phyloP scores from a whole-genome alignment of 2,113 vertebrate genomes.

The Rhinolophus ferrumequinum region DNA sequence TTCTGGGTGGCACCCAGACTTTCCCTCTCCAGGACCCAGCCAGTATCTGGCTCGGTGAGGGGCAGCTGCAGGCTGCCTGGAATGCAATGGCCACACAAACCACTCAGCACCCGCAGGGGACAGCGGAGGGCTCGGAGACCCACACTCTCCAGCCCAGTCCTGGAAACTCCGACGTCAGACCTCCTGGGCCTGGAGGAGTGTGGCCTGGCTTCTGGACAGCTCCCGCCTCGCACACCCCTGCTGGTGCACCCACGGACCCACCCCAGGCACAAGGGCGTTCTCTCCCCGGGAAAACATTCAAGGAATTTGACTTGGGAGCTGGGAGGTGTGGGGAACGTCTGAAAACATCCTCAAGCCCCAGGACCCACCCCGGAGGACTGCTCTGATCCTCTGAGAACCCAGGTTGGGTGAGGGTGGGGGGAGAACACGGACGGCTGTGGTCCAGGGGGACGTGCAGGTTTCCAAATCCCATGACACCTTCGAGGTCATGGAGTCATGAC shows the following conservation, averaged over 20 bases:
- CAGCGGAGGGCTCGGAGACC: background rate
- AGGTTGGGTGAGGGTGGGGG: too few species aligned
- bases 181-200: background rate
- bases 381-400: background rate
- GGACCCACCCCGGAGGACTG: background rate
- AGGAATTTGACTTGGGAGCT: background rate
- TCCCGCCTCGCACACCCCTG: too few species aligned
- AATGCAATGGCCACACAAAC: background rate
- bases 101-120: background rate
- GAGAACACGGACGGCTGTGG: rapidly evolving
- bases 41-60: background rate
- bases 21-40: background rate
- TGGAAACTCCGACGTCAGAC: background rate
- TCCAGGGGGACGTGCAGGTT: background rate
- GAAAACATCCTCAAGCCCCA: background rate
- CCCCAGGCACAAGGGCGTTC: background rate
- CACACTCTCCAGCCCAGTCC: background rate
- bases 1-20: background rate
- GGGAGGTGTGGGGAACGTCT: background rate
- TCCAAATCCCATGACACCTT: background rate
- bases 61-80: background rate
- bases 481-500: background rate
- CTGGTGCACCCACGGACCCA: background rate
- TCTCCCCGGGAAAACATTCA: background rate
- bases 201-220: background rate